A percentile compares a stretch with the other conserved stretches of the same genome.
Evolutionary conservation across 2,888 invertebrate species (phyloP).

Genomic region (Drosophila histrio): DNA sequence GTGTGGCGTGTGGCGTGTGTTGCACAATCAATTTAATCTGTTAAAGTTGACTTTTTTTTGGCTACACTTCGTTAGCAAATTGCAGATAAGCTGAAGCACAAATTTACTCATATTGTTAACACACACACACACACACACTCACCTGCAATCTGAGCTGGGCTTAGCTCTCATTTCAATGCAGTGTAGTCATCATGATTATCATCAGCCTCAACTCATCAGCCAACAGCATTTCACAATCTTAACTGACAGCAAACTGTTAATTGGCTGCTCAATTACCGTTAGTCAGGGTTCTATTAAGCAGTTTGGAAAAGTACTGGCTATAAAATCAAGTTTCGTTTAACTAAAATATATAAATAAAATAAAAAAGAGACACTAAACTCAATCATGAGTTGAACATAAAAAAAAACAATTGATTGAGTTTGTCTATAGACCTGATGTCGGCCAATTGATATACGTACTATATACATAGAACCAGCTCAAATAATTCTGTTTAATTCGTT

Average conservation of each 20-base stretch:
- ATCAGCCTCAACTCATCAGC: conserved; percentile 16
- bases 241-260: conserved; percentile 35
- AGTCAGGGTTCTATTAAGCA: conserved; percentile 19
- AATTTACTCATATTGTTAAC: conserved; percentile 54
- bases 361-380: background rate
- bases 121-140: conserved; percentile 24
- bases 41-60: conserved; percentile 43
- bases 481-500: conserved; percentile 46
- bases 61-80: conserved; percentile 56
- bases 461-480: conserved; percentile 19
- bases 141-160: conserved; percentile 28
- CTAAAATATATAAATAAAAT: background rate
- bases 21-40: conserved; percentile 69
- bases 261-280: conserved; percentile 38
- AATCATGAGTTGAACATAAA: background rate
- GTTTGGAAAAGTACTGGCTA: conserved; percentile 15
- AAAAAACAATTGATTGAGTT: background rate
- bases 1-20: conserved; percentile 39
- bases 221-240: conserved; percentile 37
- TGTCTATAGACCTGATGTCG: conserved; percentile 17
- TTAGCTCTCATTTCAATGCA: conserved; percentile 49
- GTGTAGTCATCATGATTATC: conserved; percentile 20
- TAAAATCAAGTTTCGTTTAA: background rate
- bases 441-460: background rate
- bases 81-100: conserved; percentile 50